Evolutionary conservation across 2,797 vertebrate species (phyloP).

Genomic region (Tragelaphus eurycerus): DNA sequence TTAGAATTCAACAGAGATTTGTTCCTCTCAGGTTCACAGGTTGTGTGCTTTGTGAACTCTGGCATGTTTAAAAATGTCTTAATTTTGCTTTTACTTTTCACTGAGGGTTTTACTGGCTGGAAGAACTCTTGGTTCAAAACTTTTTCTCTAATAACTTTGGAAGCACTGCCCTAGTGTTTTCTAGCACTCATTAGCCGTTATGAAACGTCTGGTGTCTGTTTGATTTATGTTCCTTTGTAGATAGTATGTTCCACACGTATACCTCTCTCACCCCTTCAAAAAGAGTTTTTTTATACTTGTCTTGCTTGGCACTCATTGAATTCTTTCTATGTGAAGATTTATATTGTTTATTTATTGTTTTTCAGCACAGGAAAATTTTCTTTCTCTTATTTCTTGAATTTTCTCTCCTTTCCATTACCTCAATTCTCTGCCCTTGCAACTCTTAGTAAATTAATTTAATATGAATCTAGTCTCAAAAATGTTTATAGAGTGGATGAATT

Average conservation of each 20-base stretch:
- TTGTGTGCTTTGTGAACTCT: not conserved
- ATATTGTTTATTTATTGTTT: not conserved
- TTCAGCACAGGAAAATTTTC: not conserved
- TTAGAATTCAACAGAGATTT: not conserved
- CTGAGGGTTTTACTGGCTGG: not conserved
- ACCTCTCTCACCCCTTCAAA: not conserved
- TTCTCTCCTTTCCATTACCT: not conserved
- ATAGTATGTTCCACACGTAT: not conserved
- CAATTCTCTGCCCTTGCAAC: not conserved
- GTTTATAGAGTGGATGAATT: not conserved
- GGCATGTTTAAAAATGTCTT: not conserved
- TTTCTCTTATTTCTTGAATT: not conserved
- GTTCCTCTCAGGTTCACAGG: not conserved
- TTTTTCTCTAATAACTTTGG: not conserved
- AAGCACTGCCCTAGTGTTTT: not conserved
- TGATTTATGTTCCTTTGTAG: not conserved
- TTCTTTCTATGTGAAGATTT: slow-evolving; percentile 7
- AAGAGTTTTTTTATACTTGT: not conserved
- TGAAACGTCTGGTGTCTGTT: not conserved
- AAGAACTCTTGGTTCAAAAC: not conserved
- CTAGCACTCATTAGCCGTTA: not conserved
- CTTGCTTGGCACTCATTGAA: not conserved
- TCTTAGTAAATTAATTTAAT: not conserved
- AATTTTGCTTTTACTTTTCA: not conserved
- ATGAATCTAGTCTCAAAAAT: not conserved